Evolutionary conservation across 2,888 invertebrate genomes (phyloP).

Genomic region (Mythimna albipuncta): DNA sequence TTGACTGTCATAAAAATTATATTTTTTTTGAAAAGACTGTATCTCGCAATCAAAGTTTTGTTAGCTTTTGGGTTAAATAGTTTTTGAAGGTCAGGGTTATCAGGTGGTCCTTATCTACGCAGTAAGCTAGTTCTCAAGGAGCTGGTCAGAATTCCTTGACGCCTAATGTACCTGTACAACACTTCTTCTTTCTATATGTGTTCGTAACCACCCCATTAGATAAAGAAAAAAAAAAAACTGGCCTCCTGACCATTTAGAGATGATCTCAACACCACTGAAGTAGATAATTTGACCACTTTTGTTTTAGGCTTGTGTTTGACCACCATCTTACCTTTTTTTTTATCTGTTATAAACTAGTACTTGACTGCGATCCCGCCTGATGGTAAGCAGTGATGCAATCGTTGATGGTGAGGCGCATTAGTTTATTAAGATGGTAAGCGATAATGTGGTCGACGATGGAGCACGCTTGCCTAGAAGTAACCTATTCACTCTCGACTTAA

Average conservation of each 20-base stretch:
- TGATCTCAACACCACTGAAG: constrained; percentile 86
- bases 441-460: too few relatives aligned
- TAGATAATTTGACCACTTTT: constrained; percentile 81
- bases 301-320: too few relatives aligned
- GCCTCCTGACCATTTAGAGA: constrained; percentile 86
- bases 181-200: constrained; percentile 80
- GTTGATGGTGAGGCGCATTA: too few relatives aligned
- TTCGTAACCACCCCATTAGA: constrained; percentile 74
- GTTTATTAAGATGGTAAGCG: too few relatives aligned
- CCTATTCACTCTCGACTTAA: too few relatives aligned
- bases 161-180: constrained; percentile 75
- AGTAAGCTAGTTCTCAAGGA: constrained; percentile 81
- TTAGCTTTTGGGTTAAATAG: constrained; percentile 21
- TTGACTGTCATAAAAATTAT: constrained; percentile 1
- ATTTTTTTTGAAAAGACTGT: constrained; percentile 49
- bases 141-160: constrained; percentile 78
- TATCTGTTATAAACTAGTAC: too few relatives aligned
- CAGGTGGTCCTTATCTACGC: constrained; percentile 84
- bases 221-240: constrained; percentile 79
- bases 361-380: too few relatives aligned
- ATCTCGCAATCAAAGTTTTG: constrained; percentile 76
- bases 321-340: too few relatives aligned
- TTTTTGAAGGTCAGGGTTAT: not conserved
- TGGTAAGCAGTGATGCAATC: too few relatives aligned
- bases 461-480: too few relatives aligned